phyloP scores from a whole-genome alignment of 64 coral and sea anemone genomes.

The Catalaphyllia jardinei region DNA sequence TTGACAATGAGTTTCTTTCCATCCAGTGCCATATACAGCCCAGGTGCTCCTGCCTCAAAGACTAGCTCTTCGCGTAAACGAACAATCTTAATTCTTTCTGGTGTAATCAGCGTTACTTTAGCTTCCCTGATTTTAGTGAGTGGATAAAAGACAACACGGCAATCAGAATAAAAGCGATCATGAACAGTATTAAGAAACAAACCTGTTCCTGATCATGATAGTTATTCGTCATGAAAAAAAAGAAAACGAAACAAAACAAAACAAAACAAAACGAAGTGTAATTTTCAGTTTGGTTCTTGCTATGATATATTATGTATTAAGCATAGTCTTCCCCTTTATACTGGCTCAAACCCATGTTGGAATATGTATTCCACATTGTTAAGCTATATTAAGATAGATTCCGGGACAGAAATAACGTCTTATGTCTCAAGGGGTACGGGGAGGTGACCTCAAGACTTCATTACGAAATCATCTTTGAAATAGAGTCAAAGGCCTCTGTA shows the following conservation, averaged over 20 bases:
- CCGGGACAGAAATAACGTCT: too few relatives aligned
- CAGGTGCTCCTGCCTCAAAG: not conserved
- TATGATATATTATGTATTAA: too few relatives aligned
- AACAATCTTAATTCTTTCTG: constrained; percentile 3
- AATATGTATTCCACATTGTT: too few relatives aligned
- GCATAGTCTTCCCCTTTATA: not conserved
- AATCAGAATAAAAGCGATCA: not conserved
- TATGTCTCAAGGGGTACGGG: too few relatives aligned
- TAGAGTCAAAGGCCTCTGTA: too few relatives aligned
- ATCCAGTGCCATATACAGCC: constrained; percentile 12
- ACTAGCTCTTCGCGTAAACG: constrained; percentile 24
- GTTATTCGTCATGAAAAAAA: not conserved
- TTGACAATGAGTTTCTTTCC: constrained; percentile 10
- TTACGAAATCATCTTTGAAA: too few relatives aligned
- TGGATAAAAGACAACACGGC: not conserved
- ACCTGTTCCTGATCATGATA: not conserved
- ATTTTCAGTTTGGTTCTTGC: too few relatives aligned
- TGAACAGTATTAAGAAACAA: not conserved
- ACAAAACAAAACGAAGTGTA: too few relatives aligned
- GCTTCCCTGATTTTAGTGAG: not conserved
- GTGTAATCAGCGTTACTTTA: constrained; percentile 9
- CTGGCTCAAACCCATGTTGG: too few relatives aligned
- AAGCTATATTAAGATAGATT: too few relatives aligned
- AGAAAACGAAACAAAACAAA: too few relatives aligned
- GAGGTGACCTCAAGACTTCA: too few relatives aligned